Evolutionary conservation across 1,140 invertebrate species (phyloP).

Genomic region (Agraylea sexmaculata): DNA sequence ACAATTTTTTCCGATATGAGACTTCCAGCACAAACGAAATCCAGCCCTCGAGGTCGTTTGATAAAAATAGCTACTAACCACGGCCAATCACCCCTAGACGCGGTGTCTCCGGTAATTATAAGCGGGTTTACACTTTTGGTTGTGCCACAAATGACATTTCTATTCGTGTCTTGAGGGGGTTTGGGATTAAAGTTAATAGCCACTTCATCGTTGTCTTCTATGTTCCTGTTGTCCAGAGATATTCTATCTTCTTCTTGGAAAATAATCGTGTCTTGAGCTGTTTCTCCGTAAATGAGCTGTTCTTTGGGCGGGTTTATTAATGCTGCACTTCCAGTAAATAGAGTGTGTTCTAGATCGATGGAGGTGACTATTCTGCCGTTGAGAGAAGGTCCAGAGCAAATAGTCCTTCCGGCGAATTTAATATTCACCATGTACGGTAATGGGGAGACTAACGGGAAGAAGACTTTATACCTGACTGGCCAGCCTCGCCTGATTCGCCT

Average conservation of each 20-base stretch:
- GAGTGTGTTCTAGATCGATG: slow-evolving; percentile 28
- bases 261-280: background rate
- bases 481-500: slow-evolving; percentile 19
- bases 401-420: slow-evolving; percentile 23
- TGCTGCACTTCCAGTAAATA: slow-evolving; percentile 23
- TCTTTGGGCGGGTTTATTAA: slow-evolving; percentile 13
- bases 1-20: slow-evolving; percentile 24
- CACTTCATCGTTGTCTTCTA: background rate
- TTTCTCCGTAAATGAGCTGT: slow-evolving; percentile 4
- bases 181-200: slow-evolving; percentile 1
- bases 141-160: slow-evolving; percentile 24
- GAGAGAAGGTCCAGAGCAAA: slow-evolving; percentile 23
- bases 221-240: background rate
- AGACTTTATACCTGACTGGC: slow-evolving; percentile 25
- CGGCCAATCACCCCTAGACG: slow-evolving; percentile 36
- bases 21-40: slow-evolving; percentile 32
- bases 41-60: slow-evolving; percentile 22
- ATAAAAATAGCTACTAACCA: slow-evolving; percentile 42
- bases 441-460: slow-evolving; percentile 28
- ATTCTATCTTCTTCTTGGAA: background rate
- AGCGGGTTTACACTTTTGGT: slow-evolving; percentile 25
- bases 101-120: slow-evolving; percentile 27
- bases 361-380: slow-evolving; percentile 24
- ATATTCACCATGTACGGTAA: slow-evolving; percentile 26
- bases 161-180: background rate